Conservation (phyloP, 2,113 vertebrate genomes). For the Mobula birostris region DNA sequence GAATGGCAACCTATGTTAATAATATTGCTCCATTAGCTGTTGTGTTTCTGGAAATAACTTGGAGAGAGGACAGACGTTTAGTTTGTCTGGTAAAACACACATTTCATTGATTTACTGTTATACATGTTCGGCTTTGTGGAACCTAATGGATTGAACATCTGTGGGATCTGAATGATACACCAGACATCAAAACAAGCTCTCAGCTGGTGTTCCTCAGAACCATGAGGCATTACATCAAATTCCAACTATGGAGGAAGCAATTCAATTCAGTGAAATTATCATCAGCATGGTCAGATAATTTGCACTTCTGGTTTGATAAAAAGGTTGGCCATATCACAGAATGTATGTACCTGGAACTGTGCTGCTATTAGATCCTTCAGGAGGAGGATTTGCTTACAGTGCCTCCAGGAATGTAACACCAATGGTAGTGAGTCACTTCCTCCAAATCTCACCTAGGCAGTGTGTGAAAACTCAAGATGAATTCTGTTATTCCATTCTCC, state of each 20-base stretch:
- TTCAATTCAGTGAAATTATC: background rate
- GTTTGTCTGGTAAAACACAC: background rate
- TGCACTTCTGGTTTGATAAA: conserved; percentile 5
- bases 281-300: background rate
- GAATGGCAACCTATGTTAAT: background rate
- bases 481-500: background rate
- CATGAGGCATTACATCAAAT: background rate
- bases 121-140: background rate
- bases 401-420: background rate
- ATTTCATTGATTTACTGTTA: background rate
- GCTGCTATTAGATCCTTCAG: background rate
- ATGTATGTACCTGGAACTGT: background rate
- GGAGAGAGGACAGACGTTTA: background rate
- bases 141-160: background rate
- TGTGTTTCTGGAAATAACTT: background rate
- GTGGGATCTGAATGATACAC: background rate
- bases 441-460: background rate
- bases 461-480: background rate
- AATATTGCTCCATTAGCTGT: background rate
- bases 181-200: background rate
- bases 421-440: background rate
- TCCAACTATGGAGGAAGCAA: background rate
- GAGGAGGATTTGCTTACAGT: background rate
- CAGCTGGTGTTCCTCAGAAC: background rate
- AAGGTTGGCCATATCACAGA: background rate